These are phyloP conservation scores for Euplexia lucipara DNA, from an alignment of 2,888 invertebrate genomes.

Conservation along the genomic window DNA sequence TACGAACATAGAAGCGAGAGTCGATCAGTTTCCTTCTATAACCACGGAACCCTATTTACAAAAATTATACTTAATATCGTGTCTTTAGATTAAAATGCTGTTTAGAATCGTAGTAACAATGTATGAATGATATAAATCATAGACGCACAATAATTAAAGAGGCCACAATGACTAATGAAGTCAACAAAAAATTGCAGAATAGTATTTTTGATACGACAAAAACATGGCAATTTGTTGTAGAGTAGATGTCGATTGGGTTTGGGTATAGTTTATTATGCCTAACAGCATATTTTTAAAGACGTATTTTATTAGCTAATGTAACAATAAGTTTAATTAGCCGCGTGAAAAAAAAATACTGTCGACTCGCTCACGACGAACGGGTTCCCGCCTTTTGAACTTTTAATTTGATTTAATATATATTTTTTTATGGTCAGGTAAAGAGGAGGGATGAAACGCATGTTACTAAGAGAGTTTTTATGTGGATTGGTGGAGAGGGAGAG, in stretches of 20 bases:
- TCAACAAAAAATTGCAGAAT: conserved; percentile 79
- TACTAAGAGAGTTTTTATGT: too few species aligned
- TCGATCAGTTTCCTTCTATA: neutral
- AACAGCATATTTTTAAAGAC: neutral
- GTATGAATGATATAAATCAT: conserved; percentile 68
- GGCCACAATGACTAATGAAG: conserved; percentile 83
- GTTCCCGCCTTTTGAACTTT: too few species aligned
- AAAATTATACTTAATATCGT: conserved; percentile 63
- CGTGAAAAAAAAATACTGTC: too few species aligned
- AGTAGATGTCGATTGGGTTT: conserved; percentile 36
- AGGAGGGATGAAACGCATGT: too few species aligned
- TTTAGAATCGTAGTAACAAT: conserved; percentile 60
- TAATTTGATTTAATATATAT: too few species aligned
- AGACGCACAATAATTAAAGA: conserved; percentile 80
- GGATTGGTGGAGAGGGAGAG: too few species aligned
- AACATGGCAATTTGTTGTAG: conserved; percentile 42
- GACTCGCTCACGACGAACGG: too few species aligned
- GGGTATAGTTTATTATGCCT: conserved; percentile 30
- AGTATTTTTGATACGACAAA: conserved; percentile 62
- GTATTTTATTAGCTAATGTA: too few species aligned
- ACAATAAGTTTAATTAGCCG: too few species aligned
- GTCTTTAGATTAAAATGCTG: conserved; percentile 58
- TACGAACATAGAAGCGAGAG: neutral
- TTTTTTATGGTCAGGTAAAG: too few species aligned
- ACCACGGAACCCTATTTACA: conserved; percentile 14